Base-by-base conservation (phyloP, 2,797 vertebrate species). In the Arvicola amphibius region DNA sequence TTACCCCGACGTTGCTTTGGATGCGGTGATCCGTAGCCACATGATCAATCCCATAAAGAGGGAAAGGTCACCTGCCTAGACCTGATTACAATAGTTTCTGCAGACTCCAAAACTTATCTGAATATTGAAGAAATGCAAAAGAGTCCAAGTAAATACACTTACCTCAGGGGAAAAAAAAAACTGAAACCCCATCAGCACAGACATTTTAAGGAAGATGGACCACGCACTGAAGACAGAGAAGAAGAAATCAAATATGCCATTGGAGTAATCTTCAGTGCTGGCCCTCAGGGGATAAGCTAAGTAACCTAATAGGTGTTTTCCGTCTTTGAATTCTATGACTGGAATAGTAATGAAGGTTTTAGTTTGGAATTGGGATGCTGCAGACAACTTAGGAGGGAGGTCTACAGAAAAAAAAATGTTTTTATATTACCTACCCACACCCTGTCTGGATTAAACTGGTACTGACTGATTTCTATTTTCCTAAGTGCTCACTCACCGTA, bases 251-350 rank as follows among this genome's bases (percentile, higher is more conserved):
- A 97, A 96, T 97, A 94, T 95, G 93, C 95, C 84, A 92, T 97
- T 76, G 92, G 87, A 96, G 88, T 96, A 88, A 97, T 97, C 94
- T 96, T 96, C 84, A 59, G 46, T 34, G 25, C 76, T 90, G 84
- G 96, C 94, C 95, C 91, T 88, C 53, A 48, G 93, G 95, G 92
- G 77, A 97, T 91, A 97, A 96, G 97, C 94, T 95, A 97, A 97
- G 96, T 97, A 97, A 98, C 96, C 91, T 96, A 97, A 97, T 97
- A 97, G 96, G 95, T 97, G 94, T 97, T 98, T 98, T 97, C 95
- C 96, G 94, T 96, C 96, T 95, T 97, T 95, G 91, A 97, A 94
- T 97, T 96, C 89, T 97, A 92, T 97, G 96, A 97, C 96, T 96
- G 81, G 97, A 97, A 97, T 97, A 97, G 92, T 96, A 98, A 97